Conservation (phyloP, 2,888 invertebrate species). For the Mesorhabditis spiculigera region DNA sequence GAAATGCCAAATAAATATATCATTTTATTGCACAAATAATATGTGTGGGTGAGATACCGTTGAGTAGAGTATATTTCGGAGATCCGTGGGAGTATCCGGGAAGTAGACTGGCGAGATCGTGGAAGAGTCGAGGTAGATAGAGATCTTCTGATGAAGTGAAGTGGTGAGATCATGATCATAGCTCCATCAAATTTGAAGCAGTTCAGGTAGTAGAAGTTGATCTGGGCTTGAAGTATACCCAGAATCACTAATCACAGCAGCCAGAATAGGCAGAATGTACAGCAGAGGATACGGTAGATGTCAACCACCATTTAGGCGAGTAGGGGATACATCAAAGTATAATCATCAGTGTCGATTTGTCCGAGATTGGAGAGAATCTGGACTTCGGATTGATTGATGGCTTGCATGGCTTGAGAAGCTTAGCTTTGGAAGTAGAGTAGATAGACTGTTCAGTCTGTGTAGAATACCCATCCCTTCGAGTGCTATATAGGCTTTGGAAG, state of each 20-base stretch:
- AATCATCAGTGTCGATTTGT: neutral
- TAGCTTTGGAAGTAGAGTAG: neutral
- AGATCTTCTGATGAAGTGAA: no score
- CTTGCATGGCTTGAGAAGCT: neutral
- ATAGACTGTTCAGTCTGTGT: neutral
- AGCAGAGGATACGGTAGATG: neutral
- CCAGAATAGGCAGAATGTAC: neutral
- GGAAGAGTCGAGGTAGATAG: no score
- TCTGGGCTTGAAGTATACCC: neutral
- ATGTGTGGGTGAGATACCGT: no score
- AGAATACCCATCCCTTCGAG: neutral
- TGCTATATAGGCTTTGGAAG: neutral
- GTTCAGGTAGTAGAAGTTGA: neutral
- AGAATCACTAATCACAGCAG: neutral
- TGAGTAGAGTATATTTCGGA: no score
- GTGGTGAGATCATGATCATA: neutral
- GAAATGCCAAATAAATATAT: no score
- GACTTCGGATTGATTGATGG: neutral
- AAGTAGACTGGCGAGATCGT: no score
- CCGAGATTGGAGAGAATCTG: neutral
- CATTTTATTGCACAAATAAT: no score
- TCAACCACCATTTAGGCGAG: neutral
- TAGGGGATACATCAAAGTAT: conserved; percentile 1
- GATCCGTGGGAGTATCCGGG: no score
- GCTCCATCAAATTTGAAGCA: neutral